Base-by-base conservation (phyloP, 1,140 invertebrate genomes). In the Euwallacea fornicatus region DNA sequence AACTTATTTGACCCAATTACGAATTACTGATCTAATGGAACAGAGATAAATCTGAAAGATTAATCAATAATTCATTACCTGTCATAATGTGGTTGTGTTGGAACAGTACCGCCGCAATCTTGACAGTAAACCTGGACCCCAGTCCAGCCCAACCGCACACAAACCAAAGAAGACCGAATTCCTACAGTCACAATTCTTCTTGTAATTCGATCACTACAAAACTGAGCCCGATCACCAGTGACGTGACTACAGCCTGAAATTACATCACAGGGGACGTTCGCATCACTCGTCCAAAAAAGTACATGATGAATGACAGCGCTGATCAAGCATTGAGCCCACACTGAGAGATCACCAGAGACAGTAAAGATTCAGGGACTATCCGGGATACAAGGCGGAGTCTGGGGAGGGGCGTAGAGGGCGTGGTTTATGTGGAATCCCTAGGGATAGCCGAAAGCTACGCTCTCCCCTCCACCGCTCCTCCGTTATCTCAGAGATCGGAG, bases 321-420 rank as follows among this genome's bases (percentile, higher is more conserved):
- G 69, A 70, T 50, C 69, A 63, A 71, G 56, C 62, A 58, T 60
- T 66, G 62, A 71, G 69, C 69, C 69, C 69, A 71, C 63, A 71
- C 69, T 71, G 69, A 71, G 62, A 71, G 69, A 71, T 71, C 69
- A 71, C 58, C 62, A 71, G 55, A 71, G 69, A 71, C 69, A 71
- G 53, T 64, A 66, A 58, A 71, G 69, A 71, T 71, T 71, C 69
- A 71, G 69, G 60, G 69, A 71, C 69, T 56, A 66, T 65, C 69
- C 69, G 69, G 69, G 69, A 71, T 71, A 71, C 9, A 54, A 61
- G 69, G 69, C 69, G 69, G 69, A 71, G 69, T 41, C 46, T 71
- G 56, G 47, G 69, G 69, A 66, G 69, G 69, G 63, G 69, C 69
- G 42, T 33, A 44, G 15, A 6, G 50, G 69, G 69, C 56, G 69